Evolutionary conservation across 2,888 invertebrate genomes (phyloP), one percentile per base, ranked within the genome.

Genomic region (Diplolepis rosae): DNA sequence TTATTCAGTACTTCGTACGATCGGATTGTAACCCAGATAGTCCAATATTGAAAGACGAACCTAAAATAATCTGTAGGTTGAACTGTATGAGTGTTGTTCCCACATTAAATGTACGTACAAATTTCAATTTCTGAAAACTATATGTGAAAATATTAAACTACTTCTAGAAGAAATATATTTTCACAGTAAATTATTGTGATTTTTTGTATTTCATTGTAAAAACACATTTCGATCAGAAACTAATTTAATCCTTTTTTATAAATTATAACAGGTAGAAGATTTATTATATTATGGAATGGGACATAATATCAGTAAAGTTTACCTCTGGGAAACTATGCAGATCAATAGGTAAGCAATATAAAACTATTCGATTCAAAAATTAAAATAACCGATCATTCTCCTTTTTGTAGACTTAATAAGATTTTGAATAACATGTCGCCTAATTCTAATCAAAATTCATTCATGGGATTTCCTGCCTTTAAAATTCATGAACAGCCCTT

Each of bases 261-360:
- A 56, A 39, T 35, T 35, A 71, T 81, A 82, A 65, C 77, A 90
- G 89, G 78, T 90, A 66, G 80, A 82, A 32, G 88, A 89, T 75
- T 83, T 89, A 39, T 78, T 87, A 54, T 81, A 79, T 65, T 28
- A 76, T 54, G 68, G 78, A 84, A 50, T 86, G 83, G 78, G 65
- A 61, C 71, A 80, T 13, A 71, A 74, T 27, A 66, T 84, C 61
- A 87, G 86, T 68, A 90, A 90, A 82, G 65, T 79, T 4, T 79
- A 83, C 18, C 81, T 91, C 15, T 90, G 90, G 90, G 79, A 85
- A 18, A 77, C 86, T 22, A 81, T 90, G 50, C 76, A 85, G 69
- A 86, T 90, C 13, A 84, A 89, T 66, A 78, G 78, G 90, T 90
- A 85, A 18, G 77, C 76, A 56, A 35, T 35, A 0, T n/a, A 39